Percentiles rank a stretch among this genome's conserved stretches.
These are phyloP conservation scores for Halictus rubicundus DNA, from an alignment of 1,140 invertebrate genomes.

Conservation along the genomic window DNA sequence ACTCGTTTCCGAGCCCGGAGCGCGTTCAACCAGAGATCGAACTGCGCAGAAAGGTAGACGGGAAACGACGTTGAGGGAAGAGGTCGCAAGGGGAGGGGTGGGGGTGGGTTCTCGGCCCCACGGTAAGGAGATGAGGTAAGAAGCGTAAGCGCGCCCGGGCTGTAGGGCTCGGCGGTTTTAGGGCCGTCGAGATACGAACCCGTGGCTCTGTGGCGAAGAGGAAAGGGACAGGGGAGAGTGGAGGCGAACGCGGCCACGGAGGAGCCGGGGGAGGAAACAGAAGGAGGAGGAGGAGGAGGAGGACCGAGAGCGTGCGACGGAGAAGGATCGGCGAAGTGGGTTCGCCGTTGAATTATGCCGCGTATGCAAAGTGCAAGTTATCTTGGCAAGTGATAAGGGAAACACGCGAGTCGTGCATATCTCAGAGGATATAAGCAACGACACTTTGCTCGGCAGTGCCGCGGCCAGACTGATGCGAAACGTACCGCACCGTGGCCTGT, in stretches of 20 bases:
- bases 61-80: constrained; percentile 36
- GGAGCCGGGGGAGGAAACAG: background rate
- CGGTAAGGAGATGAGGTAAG: constrained; percentile 29
- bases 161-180: constrained; percentile 23
- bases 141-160: constrained; percentile 19
- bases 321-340: constrained; percentile 43
- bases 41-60: constrained; percentile 50
- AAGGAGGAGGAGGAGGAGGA: background rate
- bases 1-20: constrained; percentile 42
- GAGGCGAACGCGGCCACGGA: background rate
- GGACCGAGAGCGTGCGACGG: background rate
- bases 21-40: constrained; percentile 52
- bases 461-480: constrained; percentile 13
- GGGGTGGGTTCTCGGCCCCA: background rate
- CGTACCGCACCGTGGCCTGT: constrained; percentile 12
- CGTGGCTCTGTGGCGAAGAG: background rate
- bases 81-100: constrained; percentile 27
- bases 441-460: constrained; percentile 62
- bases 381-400: constrained; percentile 77
- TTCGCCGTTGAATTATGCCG: constrained; percentile 76
- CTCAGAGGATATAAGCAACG: constrained; percentile 72
- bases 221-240: background rate
- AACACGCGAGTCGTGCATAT: constrained; percentile 77
- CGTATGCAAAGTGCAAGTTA: constrained; percentile 78
- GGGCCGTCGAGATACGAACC: constrained; percentile 29